These are phyloP conservation scores for Taeniopygia guttata DNA, from an alignment of 2,797 vertebrate genomes.

Conservation along the genomic window DNA sequence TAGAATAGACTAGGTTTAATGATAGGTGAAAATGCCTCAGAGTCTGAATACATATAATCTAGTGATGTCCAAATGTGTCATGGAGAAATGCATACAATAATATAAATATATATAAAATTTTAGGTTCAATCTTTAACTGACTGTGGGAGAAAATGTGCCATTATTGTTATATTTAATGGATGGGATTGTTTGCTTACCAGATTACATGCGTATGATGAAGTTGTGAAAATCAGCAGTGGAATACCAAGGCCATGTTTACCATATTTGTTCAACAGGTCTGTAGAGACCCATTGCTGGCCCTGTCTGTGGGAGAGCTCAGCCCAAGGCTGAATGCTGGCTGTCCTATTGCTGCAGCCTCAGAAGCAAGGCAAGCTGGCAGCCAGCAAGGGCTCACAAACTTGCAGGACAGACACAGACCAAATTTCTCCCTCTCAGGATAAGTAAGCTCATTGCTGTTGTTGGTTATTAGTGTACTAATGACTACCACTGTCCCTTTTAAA, in stretches of 20 bases:
- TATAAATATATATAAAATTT: neutral
- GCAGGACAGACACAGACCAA: neutral
- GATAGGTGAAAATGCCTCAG: neutral
- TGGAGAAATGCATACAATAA: neutral
- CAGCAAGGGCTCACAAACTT: neutral
- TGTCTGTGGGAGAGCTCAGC: neutral
- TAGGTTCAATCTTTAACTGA: neutral
- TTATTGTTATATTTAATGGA: neutral
- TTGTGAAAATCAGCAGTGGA: neutral
- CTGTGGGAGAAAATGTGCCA: neutral
- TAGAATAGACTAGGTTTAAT: neutral
- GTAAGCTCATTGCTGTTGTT: neutral
- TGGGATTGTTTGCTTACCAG: neutral
- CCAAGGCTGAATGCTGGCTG: neutral
- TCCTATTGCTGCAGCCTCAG: neutral
- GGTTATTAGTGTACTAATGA: neutral
- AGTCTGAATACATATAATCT: neutral
- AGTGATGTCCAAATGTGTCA: rapidly evolving
- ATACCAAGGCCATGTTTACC: neutral
- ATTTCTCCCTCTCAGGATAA: neutral
- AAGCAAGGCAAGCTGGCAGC: neutral
- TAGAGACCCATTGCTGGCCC: neutral
- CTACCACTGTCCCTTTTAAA: neutral
- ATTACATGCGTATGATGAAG: neutral
- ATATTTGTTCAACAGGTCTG: neutral